Conservation (phyloP, 2,888 invertebrate species). For the Podabrus alpinus region DNA sequence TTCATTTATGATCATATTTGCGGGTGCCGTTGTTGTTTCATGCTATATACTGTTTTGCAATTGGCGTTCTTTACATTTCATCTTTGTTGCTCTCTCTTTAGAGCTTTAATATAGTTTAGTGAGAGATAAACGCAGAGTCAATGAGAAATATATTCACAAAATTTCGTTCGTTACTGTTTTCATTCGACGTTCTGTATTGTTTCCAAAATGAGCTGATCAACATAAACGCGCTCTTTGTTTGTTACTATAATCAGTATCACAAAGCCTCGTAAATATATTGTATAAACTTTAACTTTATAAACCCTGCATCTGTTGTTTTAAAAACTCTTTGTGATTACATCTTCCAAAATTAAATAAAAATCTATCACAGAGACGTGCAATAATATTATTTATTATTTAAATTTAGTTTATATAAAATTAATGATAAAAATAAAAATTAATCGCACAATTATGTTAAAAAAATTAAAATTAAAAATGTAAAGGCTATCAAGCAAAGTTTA, state of each 20-base stretch:
- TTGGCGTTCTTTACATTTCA: slow-evolving; percentile 21
- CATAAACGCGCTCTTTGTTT: slow-evolving; percentile 41
- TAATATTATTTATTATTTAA: background rate
- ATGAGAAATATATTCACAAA: slow-evolving; percentile 15
- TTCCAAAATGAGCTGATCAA: slow-evolving; percentile 40
- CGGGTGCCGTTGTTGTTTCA: slow-evolving; percentile 32
- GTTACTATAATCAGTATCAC: slow-evolving; percentile 33
- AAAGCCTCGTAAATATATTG: slow-evolving; percentile 34
- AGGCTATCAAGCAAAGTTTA: too few species aligned
- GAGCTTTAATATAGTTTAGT: slow-evolving; percentile 17
- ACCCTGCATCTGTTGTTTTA: slow-evolving; percentile 23
- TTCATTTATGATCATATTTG: slow-evolving; percentile 36
- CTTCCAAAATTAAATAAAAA: slow-evolving; percentile 1
- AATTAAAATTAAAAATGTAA: too few species aligned
- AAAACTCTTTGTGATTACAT: slow-evolving; percentile 6
- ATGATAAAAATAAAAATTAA: too few species aligned
- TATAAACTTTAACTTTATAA: slow-evolving; percentile 29
- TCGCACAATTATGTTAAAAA: too few species aligned
- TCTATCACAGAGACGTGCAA: background rate
- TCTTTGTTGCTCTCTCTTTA: slow-evolving; percentile 21
- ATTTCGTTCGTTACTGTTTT: slow-evolving; percentile 29
- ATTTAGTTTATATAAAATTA: background rate
- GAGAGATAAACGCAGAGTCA: slow-evolving; percentile 23
- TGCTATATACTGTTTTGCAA: slow-evolving; percentile 17
- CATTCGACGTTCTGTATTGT: slow-evolving; percentile 33